Conservation (phyloP, 2,797 vertebrate genomes). For the Paratrypauchen microcephalus region DNA sequence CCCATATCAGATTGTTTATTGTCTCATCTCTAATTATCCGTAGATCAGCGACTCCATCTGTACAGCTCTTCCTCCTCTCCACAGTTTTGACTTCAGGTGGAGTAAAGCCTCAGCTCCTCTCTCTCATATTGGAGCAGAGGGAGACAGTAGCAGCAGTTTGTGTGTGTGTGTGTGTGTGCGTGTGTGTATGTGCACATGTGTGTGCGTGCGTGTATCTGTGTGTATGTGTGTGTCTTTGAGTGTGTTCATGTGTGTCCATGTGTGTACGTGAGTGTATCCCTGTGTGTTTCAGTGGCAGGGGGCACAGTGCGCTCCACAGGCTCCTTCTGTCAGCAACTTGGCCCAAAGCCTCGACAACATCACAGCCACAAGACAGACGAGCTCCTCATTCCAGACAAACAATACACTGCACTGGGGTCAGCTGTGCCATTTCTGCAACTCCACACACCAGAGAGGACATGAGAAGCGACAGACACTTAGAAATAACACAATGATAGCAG, state of each 20-base stretch:
- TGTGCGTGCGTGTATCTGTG: not conserved
- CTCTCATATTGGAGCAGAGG: constrained; percentile 12
- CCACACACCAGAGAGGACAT: not conserved
- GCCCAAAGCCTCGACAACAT: constrained; percentile 57
- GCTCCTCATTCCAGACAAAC: constrained; percentile 61
- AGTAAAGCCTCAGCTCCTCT: constrained; percentile 22
- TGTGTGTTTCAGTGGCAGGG: constrained; percentile 39
- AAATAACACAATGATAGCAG: not conserved
- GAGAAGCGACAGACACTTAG: not conserved
- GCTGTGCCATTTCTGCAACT: constrained; percentile 41
- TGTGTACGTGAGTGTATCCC: not conserved
- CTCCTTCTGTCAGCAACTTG: constrained; percentile 62
- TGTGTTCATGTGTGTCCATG: constrained; percentile 20
- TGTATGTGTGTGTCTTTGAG: not conserved
- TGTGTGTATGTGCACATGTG: not conserved
- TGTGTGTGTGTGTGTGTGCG: constrained; percentile 10
- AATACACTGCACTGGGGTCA: constrained; percentile 47
- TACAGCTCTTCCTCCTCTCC: constrained; percentile 33
- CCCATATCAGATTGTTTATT: no score
- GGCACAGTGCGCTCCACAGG: constrained; percentile 45
- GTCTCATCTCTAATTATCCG: no score
- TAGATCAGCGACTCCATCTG: constrained; percentile 37
- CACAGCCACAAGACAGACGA: constrained; percentile 59
- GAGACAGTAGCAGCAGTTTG: constrained; percentile 18
- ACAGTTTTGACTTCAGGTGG: constrained; percentile 26